These are phyloP conservation scores for Physocephala rufipes DNA, from an alignment of 2,888 invertebrate species.

Conservation along the genomic window DNA sequence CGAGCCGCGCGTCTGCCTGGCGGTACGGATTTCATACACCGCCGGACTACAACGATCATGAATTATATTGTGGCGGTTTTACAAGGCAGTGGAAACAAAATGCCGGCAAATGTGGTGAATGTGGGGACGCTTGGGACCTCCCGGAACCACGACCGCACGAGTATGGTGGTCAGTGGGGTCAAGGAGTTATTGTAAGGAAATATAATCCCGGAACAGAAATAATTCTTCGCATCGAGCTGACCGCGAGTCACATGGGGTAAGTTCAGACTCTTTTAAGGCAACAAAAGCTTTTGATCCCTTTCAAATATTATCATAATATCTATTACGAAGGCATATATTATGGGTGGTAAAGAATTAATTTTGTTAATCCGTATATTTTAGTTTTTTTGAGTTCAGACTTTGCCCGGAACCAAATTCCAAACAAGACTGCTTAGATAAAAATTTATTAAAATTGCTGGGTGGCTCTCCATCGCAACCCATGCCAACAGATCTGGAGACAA, in stretches of 20 bases:
- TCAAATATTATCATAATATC: no score
- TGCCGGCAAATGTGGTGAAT: slow-evolving; percentile 85
- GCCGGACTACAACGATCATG: slow-evolving; percentile 89
- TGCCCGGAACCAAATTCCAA: slow-evolving; percentile 79
- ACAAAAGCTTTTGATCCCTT: no score
- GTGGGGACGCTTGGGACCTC: slow-evolving; percentile 85
- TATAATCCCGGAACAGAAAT: slow-evolving; percentile 76
- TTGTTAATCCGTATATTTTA: slow-evolving; percentile 42
- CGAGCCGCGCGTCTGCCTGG: slow-evolving; percentile 88
- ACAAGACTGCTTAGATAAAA: slow-evolving; percentile 81
- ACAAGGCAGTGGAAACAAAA: slow-evolving; percentile 84
- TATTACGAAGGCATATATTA: no score
- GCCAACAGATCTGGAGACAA: slow-evolving; percentile 68
- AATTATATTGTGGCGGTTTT: slow-evolving; percentile 87
- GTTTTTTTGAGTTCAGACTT: slow-evolving; percentile 83
- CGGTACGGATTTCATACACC: slow-evolving; percentile 88
- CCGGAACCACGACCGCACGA: slow-evolving; percentile 80
- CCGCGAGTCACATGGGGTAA: slow-evolving; percentile 83
- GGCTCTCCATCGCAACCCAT: slow-evolving; percentile 63
- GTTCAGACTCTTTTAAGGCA: slow-evolving; percentile 9
- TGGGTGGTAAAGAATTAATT: neutral
- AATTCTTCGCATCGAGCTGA: slow-evolving; percentile 82
- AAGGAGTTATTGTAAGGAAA: slow-evolving; percentile 82
- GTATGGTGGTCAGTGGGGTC: slow-evolving; percentile 83
- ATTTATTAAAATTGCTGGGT: slow-evolving; percentile 71